Evolutionary conservation across 2,797 vertebrate genomes (phyloP), one percentile per base, ranked within the genome.

Genomic region (Diplodus sargus): DNA sequence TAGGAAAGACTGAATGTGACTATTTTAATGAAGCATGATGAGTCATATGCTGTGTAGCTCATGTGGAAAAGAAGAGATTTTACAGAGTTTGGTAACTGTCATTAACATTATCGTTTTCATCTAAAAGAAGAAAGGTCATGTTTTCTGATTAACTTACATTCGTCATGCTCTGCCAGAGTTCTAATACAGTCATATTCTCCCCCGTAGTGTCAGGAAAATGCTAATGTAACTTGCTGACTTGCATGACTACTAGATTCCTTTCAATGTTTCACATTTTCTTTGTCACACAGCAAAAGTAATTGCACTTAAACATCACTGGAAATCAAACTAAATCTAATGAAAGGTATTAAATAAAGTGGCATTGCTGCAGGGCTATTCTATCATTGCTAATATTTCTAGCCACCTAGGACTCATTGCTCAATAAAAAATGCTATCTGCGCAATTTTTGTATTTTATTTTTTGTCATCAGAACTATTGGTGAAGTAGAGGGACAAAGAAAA

Each of bases 281-380:
- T 60, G 30, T 49, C 63, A 74, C 25, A 23, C 28, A 60, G 23
- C 25, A 59, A 13, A 43, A 42, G 6, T 10, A 9, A 39, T 39
- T 39, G 10, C 10, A 0, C 10, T 39, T 39, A 67, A 84, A 73
- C 25, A 22, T 59, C 28, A 25, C 30, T 70, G 69, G 52, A 64
- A 66, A 72, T 67, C 59, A 30, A 73, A 70, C 51, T 30, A 49
- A 75, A 70, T 59, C 39, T 23, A 77, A 77, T 56, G 10, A 70
- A 67, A 70, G 39, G 23, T 66, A 62, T 85, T 70, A 66, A 84
- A 84, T 62, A 42, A 70, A n/a, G 51, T 25, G 60, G 25, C 75
- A 42, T 61, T 61, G 81, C 76, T 76, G 82, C 66, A 53, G 60
- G 54, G 61, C 49, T 82, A 58, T 68, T 28, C 57, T 11, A 39